Conservation (phyloP, 1,140 invertebrate genomes). For the Panonychus citri region DNA sequence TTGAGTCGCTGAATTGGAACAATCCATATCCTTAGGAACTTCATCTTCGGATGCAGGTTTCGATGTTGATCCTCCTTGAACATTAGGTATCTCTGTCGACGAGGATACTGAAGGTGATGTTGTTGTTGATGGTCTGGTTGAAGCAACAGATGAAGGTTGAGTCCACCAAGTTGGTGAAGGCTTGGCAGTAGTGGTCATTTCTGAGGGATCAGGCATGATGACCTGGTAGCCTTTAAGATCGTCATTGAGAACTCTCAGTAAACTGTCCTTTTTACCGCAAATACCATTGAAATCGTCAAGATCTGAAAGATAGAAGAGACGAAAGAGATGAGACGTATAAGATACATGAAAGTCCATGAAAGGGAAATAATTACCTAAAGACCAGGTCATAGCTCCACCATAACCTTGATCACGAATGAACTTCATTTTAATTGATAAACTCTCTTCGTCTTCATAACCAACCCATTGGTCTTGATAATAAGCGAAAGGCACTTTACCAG, state of each 20-base stretch:
- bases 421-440: slow-evolving; percentile 44
- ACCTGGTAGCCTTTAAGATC: slow-evolving; percentile 49
- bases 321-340: no score
- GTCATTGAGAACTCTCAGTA: slow-evolving; percentile 37
- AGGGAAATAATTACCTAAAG: slow-evolving; percentile 11
- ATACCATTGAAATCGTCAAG: slow-evolving; percentile 20
- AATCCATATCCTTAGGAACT: background rate
- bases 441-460: slow-evolving; percentile 58
- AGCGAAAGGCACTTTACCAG: slow-evolving; percentile 54
- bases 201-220: slow-evolving; percentile 23
- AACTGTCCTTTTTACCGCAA: slow-evolving; percentile 16
- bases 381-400: slow-evolving; percentile 26
- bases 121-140: slow-evolving; percentile 1
- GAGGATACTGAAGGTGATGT: background rate
- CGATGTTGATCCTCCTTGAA: background rate
- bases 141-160: slow-evolving; percentile 1
- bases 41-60: slow-evolving; percentile 1
- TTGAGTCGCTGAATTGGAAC: background rate
- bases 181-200: slow-evolving; percentile 5
- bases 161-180: slow-evolving; percentile 6
- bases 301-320: slow-evolving; percentile 10
- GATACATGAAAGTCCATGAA: no score
- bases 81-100: background rate
- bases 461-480: slow-evolving; percentile 74
- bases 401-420: slow-evolving; percentile 19